Evolutionary conservation across 2,888 invertebrate genomes (phyloP).

Genomic region (Pegoplata infirma): DNA sequence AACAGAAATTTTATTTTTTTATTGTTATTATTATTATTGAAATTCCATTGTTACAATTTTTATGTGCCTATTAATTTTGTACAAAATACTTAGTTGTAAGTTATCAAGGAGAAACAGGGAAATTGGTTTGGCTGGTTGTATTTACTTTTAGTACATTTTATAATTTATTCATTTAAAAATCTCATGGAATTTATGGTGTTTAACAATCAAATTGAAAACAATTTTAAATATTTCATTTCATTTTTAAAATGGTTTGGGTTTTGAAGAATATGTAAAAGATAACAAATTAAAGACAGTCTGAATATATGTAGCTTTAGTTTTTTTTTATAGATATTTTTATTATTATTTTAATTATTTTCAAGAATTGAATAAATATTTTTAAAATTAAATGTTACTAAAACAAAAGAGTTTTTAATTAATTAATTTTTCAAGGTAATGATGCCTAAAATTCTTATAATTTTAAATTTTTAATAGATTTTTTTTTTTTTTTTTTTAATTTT

Average conservation of each 20-base stretch:
- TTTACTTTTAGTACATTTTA: constrained; percentile 6
- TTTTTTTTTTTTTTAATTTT: constrained; percentile 53
- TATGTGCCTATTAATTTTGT: constrained; percentile 30
- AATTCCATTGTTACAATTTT: constrained; percentile 7
- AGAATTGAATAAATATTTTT: constrained; percentile 50
- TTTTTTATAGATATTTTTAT: constrained; percentile 13
- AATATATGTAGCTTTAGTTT: constrained; percentile 32
- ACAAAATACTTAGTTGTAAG: constrained; percentile 44
- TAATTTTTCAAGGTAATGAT: constrained; percentile 45
- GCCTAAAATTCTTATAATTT: not conserved
- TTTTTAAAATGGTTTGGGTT: constrained; percentile 37
- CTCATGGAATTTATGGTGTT: not conserved
- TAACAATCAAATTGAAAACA: constrained; percentile 19
- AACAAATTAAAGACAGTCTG: constrained; percentile 20
- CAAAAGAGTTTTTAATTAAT: constrained; percentile 48
- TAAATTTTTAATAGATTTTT: constrained; percentile 13
- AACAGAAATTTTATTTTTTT: constrained; percentile 23
- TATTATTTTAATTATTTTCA: constrained; percentile 16
- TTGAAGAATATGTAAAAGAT: no score
- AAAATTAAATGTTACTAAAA: constrained; percentile 38
- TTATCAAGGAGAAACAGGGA: constrained; percentile 21
- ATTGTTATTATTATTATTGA: not conserved
- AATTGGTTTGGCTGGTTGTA: constrained; percentile 5
- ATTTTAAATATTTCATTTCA: constrained; percentile 7
- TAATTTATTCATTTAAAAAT: constrained; percentile 8